These are phyloP conservation scores for Notolepis coatsorum DNA, from an alignment of 2,797 vertebrate genomes.

Conservation along the genomic window DNA sequence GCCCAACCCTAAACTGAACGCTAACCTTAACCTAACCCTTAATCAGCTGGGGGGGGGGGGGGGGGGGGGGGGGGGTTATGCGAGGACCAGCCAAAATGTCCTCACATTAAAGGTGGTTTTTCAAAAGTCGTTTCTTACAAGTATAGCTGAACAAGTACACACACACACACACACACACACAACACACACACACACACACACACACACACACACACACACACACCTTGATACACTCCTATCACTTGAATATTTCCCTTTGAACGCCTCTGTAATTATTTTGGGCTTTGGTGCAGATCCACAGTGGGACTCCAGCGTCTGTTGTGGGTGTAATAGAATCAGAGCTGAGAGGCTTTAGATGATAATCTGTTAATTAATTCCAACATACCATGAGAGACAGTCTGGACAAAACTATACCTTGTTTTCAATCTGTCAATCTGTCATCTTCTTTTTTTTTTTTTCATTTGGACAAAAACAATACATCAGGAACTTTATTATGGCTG, in stretches of 20 bases:
- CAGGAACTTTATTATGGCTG: neutral
- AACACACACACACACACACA: neutral
- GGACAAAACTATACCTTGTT: slow-evolving; percentile 1
- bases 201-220: neutral
- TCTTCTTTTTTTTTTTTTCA: neutral
- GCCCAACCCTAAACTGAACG: no score
- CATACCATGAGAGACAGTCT: neutral
- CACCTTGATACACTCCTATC: neutral
- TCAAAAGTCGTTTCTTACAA: no score
- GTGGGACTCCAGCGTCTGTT: slow-evolving; percentile 30
- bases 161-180: slow-evolving; percentile 12
- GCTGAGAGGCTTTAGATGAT: slow-evolving; percentile 22
- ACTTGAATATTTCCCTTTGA: slow-evolving; percentile 39
- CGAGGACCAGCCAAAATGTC: no score
- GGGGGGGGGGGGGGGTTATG: no score
- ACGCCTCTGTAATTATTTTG: slow-evolving; percentile 42
- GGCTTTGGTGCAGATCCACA: slow-evolving; percentile 16
- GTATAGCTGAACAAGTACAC: no score
- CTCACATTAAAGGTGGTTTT: no score
- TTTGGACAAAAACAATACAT: neutral
- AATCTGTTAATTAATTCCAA: slow-evolving; percentile 31
- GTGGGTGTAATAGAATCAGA: slow-evolving; percentile 20
- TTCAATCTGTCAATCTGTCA: neutral
- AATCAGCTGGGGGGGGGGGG: no score
- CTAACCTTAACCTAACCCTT: no score